phyloP scores from a whole-genome alignment of 2,113 vertebrate species.

The Trichomycterus rosablanca region DNA sequence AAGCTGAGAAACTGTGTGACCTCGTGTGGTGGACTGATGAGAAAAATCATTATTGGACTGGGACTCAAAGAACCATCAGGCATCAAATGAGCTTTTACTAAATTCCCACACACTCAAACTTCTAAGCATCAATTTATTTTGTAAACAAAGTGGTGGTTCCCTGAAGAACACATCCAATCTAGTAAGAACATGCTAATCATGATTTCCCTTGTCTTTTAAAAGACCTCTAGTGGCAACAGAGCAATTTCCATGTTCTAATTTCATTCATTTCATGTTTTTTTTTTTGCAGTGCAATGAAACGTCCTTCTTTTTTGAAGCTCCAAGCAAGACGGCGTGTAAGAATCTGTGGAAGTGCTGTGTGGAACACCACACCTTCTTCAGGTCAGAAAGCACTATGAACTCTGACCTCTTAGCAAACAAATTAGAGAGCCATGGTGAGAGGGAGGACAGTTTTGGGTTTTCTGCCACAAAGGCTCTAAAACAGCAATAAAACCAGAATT shows the following conservation, averaged over 20 bases:
- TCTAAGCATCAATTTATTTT: constrained; percentile 11
- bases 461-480: constrained; percentile 6
- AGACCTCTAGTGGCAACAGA: too few relatives aligned
- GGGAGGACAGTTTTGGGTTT: not conserved
- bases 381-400: constrained; percentile 42
- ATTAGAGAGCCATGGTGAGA: not conserved
- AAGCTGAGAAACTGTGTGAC: too few relatives aligned
- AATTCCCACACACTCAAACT: not conserved
- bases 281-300: constrained; percentile 80
- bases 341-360: constrained; percentile 89
- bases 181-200: constrained; percentile 10
- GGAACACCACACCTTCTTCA: constrained; percentile 86
- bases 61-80: constrained; percentile 8
- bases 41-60: constrained; percentile 12
- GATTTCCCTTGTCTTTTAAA: not conserved
- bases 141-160: not conserved
- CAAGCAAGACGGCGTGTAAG: constrained; percentile 77
- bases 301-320: constrained; percentile 84
- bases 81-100: constrained; percentile 15
- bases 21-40: not conserved
- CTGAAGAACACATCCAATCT: not conserved
- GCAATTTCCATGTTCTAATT: not conserved
- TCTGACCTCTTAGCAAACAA: not conserved
- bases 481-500: constrained; percentile 1
- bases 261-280: constrained; percentile 1